These are phyloP conservation scores for Anniella stebbinsi DNA, from an alignment of 2,797 vertebrate genomes.

Conservation along the genomic window DNA sequence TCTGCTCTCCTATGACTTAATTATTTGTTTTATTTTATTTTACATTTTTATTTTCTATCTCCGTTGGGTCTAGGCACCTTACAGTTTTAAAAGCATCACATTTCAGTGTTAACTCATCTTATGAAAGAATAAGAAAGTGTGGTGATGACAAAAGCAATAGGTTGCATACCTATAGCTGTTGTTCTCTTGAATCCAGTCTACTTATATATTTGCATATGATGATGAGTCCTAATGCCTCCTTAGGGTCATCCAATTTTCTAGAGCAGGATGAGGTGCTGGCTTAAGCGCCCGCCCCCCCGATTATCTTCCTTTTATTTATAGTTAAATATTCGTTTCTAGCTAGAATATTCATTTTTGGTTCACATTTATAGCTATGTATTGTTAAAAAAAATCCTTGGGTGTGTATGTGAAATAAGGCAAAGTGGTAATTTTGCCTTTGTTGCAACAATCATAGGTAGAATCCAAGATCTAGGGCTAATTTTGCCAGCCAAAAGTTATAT, in stretches of 20 bases:
- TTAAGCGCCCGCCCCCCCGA: not conserved
- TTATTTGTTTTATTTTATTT: not conserved
- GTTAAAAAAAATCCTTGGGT: too few relatives aligned
- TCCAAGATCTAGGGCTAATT: too few relatives aligned
- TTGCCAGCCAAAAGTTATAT: too few relatives aligned
- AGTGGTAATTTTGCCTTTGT: not conserved
- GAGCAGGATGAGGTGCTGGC: not conserved
- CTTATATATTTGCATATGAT: not conserved
- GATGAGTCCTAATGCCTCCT: not conserved
- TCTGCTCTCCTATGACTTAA: not conserved
- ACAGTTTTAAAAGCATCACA: not conserved
- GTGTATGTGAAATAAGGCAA: not conserved
- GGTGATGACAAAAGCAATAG: not conserved
- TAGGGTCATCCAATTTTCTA: not conserved
- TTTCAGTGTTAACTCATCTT: not conserved
- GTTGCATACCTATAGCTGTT: not conserved
- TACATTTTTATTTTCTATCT: not conserved
- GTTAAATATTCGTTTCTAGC: not conserved
- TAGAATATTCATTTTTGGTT: not conserved
- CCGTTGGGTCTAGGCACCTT: not conserved
- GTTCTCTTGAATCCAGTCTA: not conserved
- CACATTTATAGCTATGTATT: not conserved
- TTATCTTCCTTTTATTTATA: not conserved
- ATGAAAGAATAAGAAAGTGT: not conserved
- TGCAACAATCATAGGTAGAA: too few relatives aligned